Evolutionary conservation across 2,888 invertebrate species (phyloP), one percentile per base, ranked within the genome.

Genomic region (Drosophila austrosaltans): DNA sequence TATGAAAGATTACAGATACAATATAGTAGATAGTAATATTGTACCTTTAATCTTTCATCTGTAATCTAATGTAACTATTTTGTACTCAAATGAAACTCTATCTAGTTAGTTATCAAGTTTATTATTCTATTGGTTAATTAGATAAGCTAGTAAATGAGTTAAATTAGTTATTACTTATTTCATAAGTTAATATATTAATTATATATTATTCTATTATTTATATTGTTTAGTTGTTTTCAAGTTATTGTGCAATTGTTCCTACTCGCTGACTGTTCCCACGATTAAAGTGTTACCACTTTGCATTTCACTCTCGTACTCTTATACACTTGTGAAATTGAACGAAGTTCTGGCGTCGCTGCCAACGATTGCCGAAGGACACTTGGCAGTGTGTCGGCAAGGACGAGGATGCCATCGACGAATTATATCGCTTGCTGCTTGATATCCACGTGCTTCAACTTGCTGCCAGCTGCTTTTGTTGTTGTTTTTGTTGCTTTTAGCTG

Each of bases 341-440:
- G 73, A 77, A 64, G 66, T 40, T 69, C 66, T 62, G 66, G 69
- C 79, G 78, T 78, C 78, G 76, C 74, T 77, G 78, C 80, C 76
- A 76, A 85, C 89, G 89, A 81, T 70, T 77, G 80, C 80, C 79
- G 82, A 64, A 75, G 63, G 72, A 48, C 58, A 60, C 69, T 77
- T 75, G 78, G 56, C n/a, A 22, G 44, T 20, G 16, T 40, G 40
- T 40, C 40, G 44, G 8, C 22, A 20, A 48, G 44, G 44, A 48
- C 69, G 56, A 64, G 78, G 69, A 84, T 78, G 74, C 66, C 66
- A 67, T 67, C 72, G 78, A 75, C 90, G 89, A 89, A 89, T 89
- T 88, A 84, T 89, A 89, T 74, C 81, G 84, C 89, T 82, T 81
- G 76, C 69, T 78, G 85, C 69, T 48, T 48, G 22, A 48, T 48